phyloP scores from a whole-genome alignment of 35 echinoderm and acorn worm genomes.

The Lytechinus pictus region DNA sequence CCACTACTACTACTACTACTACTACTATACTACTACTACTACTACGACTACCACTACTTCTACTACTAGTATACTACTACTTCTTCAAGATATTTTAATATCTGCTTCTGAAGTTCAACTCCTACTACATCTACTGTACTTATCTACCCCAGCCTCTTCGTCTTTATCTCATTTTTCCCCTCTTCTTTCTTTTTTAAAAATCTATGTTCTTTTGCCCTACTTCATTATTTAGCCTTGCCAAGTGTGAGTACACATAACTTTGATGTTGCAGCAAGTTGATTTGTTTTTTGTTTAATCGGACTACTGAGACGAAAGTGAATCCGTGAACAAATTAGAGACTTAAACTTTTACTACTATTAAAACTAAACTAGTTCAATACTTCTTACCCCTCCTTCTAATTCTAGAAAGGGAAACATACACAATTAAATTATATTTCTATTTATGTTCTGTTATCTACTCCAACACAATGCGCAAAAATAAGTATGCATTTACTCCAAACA shows the following conservation, averaged over 20 bases:
- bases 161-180: not conserved
- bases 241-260: not conserved
- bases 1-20: slow-evolving; percentile 40
- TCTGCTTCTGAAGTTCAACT: slow-evolving; percentile 43
- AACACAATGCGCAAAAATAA: too few relatives aligned
- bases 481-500: too few relatives aligned
- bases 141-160: not conserved
- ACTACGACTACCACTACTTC: not conserved
- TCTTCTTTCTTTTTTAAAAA: not conserved
- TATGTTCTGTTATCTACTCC: too few relatives aligned
- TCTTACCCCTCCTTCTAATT: too few relatives aligned
- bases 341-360: not conserved
- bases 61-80: not conserved
- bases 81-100: not conserved
- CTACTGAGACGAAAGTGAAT: not conserved
- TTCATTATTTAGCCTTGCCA: not conserved
- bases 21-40: not conserved
- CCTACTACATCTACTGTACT: slow-evolving; percentile 48
- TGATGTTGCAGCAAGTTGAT: not conserved
- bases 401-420: too few relatives aligned
- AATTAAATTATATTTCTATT: too few relatives aligned
- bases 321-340: slow-evolving; percentile 4
- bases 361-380: too few relatives aligned
- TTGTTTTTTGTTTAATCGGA: not conserved
- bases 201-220: too few relatives aligned